These are phyloP conservation scores for Nebria ingens DNA, from an alignment of 1,140 invertebrate genomes.

Conservation along the genomic window DNA sequence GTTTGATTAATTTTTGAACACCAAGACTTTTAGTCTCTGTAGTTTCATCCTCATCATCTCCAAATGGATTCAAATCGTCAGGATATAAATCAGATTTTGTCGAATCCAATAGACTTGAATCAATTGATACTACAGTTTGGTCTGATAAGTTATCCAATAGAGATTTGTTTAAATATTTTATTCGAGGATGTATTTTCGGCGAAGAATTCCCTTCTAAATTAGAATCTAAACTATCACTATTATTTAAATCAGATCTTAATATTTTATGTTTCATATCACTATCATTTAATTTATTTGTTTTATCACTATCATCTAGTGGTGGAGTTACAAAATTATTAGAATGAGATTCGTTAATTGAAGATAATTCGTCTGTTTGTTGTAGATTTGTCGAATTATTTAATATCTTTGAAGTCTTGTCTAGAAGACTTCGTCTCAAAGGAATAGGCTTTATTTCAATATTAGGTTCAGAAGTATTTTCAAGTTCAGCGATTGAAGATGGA, in stretches of 20 bases:
- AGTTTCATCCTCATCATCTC: slow-evolving; percentile 43
- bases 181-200: neutral
- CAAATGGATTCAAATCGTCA: slow-evolving; percentile 69
- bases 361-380: too few relatives aligned
- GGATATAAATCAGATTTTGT: slow-evolving; percentile 45
- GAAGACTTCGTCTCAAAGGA: too few relatives aligned
- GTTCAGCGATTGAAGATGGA: too few relatives aligned
- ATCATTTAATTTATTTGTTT: too few relatives aligned
- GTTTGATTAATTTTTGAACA: slow-evolving; percentile 11
- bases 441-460: too few relatives aligned
- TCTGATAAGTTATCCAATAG: neutral
- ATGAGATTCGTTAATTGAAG: too few relatives aligned
- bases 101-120: neutral
- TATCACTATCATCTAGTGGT: too few relatives aligned
- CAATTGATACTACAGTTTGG: neutral
- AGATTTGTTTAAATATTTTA: neutral
- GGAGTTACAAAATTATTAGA: too few relatives aligned
- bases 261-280: neutral
- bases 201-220: neutral
- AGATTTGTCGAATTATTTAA: too few relatives aligned
- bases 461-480: too few relatives aligned
- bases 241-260: neutral
- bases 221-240: slow-evolving; percentile 1
- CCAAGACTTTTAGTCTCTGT: slow-evolving; percentile 14
- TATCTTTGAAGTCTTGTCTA: too few relatives aligned